phyloP scores from a whole-genome alignment of 2,797 vertebrate genomes.

The Tolypeutes matacus region DNA sequence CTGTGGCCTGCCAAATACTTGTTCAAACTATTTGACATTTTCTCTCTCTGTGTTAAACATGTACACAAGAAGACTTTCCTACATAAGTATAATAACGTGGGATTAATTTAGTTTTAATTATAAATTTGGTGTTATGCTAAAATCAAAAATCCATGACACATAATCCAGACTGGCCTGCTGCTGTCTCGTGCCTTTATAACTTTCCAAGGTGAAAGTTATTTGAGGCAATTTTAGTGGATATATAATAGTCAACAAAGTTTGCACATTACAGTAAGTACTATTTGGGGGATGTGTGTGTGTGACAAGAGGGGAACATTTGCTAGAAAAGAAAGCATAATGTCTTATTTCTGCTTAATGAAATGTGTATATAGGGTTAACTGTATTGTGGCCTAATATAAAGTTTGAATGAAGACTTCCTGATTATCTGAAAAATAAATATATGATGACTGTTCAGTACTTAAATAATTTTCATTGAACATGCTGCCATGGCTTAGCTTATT shows the following conservation, averaged over 20 bases:
- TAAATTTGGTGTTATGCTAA: conserved; percentile 56
- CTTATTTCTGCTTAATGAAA: not conserved
- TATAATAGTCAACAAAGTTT: not conserved
- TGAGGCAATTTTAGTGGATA: not conserved
- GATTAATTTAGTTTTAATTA: conserved; percentile 37
- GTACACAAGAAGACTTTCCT: not conserved
- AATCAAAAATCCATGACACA: conserved; percentile 52
- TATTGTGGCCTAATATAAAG: not conserved
- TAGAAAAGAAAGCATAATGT: not conserved
- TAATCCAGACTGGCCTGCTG: not conserved
- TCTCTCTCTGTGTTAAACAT: conserved; percentile 40
- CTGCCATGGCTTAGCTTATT: conserved; percentile 32
- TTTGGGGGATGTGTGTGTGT: not conserved
- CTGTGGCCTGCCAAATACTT: conserved; percentile 76
- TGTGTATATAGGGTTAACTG: not conserved
- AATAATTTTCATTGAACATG: conserved; percentile 19
- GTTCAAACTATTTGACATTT: conserved; percentile 69
- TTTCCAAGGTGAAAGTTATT: not conserved
- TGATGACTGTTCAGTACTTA: not conserved
- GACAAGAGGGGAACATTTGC: not conserved
- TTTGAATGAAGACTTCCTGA: conserved; percentile 20
- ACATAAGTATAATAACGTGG: not conserved
- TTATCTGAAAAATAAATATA: not conserved
- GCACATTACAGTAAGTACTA: not conserved
- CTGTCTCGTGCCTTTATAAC: not conserved